Conservation (phyloP, 2,113 vertebrate species). For the Otis tarda region DNA sequence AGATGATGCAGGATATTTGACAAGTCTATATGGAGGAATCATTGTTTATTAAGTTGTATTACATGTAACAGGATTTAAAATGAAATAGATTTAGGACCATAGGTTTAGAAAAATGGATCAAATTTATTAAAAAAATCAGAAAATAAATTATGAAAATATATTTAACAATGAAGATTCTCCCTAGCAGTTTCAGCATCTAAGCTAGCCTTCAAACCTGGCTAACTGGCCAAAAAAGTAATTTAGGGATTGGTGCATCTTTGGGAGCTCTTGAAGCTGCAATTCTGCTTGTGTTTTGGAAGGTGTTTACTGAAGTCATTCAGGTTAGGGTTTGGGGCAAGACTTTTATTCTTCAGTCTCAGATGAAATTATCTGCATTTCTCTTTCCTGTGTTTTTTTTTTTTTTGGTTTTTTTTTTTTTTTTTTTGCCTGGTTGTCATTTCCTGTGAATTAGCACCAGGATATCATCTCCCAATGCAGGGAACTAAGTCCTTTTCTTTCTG, state of each 20-base stretch:
- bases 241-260: not conserved
- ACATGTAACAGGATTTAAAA: not conserved
- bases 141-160: not conserved
- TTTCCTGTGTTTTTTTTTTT: not conserved
- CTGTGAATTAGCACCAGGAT: not conserved
- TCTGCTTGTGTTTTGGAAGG: not conserved
- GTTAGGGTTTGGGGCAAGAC: not conserved
- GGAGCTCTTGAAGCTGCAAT: not conserved
- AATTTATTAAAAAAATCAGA: not conserved
- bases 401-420: too few relatives aligned
- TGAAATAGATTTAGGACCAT: not conserved
- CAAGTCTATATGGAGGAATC: not conserved
- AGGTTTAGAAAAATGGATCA: not conserved
- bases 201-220: not conserved
- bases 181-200: not conserved
- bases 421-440: not conserved
- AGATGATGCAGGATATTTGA: not conserved
- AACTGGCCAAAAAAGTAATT: not conserved
- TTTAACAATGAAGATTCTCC: not conserved
- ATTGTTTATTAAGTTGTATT: not conserved
- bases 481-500: not conserved
- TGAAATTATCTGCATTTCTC: not conserved
- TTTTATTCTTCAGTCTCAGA: not conserved
- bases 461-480: not conserved
- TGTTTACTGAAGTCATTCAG: not conserved